Conservation (phyloP, 2,797 vertebrate species). For the Fistularia commersonii region DNA sequence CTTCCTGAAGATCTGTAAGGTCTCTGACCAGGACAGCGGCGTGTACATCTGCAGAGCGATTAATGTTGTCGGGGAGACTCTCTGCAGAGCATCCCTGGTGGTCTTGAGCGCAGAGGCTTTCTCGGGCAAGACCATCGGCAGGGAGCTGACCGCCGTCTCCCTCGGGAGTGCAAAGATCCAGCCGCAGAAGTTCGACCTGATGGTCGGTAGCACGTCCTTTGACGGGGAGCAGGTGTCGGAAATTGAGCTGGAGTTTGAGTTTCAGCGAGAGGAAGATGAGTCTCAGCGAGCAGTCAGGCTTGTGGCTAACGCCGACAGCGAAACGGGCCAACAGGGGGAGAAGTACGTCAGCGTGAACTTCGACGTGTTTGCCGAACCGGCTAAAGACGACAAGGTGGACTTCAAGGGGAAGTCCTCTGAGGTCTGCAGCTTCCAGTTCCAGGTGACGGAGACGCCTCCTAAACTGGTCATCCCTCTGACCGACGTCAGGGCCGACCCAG, state of each 20-base stretch:
- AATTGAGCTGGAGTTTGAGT: constrained; percentile 88
- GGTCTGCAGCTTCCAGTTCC: constrained; percentile 89
- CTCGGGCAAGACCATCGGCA: constrained; percentile 64
- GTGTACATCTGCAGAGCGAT: constrained; percentile 85
- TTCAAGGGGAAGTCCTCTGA: constrained; percentile 85
- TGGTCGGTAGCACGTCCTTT: constrained; percentile 76
- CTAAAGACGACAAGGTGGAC: constrained; percentile 80
- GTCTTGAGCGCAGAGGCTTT: constrained; percentile 70
- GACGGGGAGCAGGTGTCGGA: constrained; percentile 81
- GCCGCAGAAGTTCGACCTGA: constrained; percentile 78
- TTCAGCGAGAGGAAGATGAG: constrained; percentile 75
- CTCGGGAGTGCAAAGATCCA: constrained; percentile 64
- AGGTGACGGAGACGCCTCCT: constrained; percentile 85
- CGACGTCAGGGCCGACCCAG: constrained; percentile 79
- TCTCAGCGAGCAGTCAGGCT: constrained; percentile 79
- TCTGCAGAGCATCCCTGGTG: constrained; percentile 82
- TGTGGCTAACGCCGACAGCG: constrained; percentile 77
- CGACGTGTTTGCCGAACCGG: constrained; percentile 83
- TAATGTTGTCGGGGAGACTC: constrained; percentile 89
- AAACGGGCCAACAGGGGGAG: constrained; percentile 76
- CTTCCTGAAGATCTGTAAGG: constrained; percentile 81
- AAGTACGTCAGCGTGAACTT: constrained; percentile 80
- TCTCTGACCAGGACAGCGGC: constrained; percentile 80
- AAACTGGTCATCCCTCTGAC: constrained; percentile 84
- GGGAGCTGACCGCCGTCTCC: constrained; percentile 71